Conservation (phyloP, 2,797 vertebrate genomes). For the Pseudocheirus occidentalis region DNA sequence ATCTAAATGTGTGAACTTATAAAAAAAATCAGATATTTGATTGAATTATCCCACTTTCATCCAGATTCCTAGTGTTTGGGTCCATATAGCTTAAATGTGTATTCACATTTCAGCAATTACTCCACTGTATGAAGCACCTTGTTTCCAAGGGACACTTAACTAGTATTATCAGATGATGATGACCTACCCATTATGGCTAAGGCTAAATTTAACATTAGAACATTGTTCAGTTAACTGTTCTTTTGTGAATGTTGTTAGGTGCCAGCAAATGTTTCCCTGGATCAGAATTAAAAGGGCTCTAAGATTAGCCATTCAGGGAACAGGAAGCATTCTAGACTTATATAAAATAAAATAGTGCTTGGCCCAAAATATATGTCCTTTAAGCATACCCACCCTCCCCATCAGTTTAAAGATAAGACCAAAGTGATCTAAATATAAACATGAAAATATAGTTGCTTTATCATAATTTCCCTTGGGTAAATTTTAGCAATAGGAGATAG, state of each 20-base stretch:
- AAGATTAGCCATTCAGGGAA: not conserved
- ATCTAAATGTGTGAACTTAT: not conserved
- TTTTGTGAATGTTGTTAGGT: not conserved
- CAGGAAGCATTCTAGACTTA: slow-evolving; percentile 27
- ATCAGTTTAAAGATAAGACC: not conserved
- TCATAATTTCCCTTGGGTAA: not conserved
- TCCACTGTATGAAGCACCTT: not conserved
- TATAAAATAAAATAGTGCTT: slow-evolving; percentile 23
- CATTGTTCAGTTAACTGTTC: not conserved
- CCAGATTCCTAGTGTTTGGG: slow-evolving; percentile 24
- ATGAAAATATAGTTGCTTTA: not conserved
- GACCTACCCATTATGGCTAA: not conserved
- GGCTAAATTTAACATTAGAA: not conserved
- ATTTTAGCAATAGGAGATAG: not conserved
- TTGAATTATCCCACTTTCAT: slow-evolving; percentile 6
- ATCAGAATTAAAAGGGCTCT: slow-evolving; percentile 12
- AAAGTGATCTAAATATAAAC: slow-evolving; percentile 17
- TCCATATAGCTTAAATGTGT: slow-evolving; percentile 39
- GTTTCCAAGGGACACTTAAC: slow-evolving; percentile 37
- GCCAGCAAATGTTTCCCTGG: not conserved
- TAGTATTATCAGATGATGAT: slow-evolving; percentile 12
- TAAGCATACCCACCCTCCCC: not conserved
- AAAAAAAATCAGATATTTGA: not conserved
- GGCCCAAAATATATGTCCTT: not conserved
- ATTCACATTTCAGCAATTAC: slow-evolving; percentile 2